Conservation (phyloP, 2,113 vertebrate genomes). For the Rostratula benghalensis region DNA sequence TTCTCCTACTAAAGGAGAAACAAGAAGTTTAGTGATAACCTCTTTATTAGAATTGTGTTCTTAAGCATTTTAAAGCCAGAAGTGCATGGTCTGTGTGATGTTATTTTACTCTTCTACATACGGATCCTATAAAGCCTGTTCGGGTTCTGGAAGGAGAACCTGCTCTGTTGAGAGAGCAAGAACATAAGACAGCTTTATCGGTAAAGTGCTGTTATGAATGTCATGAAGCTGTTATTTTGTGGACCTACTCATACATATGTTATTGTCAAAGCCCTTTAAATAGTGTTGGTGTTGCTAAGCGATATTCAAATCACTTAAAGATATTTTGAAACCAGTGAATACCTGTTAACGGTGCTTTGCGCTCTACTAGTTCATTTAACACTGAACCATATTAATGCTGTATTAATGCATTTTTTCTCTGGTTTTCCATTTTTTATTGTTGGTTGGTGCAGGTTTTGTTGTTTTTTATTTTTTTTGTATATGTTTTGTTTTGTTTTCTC, state of each 20-base stretch:
- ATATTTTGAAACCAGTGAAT: slow-evolving; percentile 20
- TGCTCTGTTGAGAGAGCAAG: not conserved
- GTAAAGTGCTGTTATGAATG: not conserved
- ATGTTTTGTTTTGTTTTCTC: too few species aligned
- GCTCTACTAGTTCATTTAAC: slow-evolving; percentile 29
- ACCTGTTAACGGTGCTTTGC: slow-evolving; percentile 38
- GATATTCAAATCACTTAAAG: slow-evolving; percentile 55
- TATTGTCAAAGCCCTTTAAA: slow-evolving; percentile 49
- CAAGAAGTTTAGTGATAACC: not conserved
- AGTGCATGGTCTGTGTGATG: accelerated
- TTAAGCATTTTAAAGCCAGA: not conserved
- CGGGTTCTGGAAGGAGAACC: not conserved
- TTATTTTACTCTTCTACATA: not conserved
- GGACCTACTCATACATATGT: slow-evolving; percentile 30
- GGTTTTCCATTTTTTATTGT: not conserved
- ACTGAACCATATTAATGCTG: not conserved
- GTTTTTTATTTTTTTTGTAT: too few species aligned
- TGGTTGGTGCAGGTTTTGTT: too few species aligned
- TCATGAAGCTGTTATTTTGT: slow-evolving; percentile 21
- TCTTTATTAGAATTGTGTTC: not conserved
- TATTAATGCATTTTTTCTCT: not conserved
- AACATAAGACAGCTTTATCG: not conserved
- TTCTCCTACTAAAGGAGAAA: not conserved
- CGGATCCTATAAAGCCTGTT: not conserved
- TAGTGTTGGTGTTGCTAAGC: slow-evolving; percentile 58